These are phyloP conservation scores for Pterophyllum scalare DNA, from an alignment of 2,113 vertebrate species.

Conservation along the genomic window DNA sequence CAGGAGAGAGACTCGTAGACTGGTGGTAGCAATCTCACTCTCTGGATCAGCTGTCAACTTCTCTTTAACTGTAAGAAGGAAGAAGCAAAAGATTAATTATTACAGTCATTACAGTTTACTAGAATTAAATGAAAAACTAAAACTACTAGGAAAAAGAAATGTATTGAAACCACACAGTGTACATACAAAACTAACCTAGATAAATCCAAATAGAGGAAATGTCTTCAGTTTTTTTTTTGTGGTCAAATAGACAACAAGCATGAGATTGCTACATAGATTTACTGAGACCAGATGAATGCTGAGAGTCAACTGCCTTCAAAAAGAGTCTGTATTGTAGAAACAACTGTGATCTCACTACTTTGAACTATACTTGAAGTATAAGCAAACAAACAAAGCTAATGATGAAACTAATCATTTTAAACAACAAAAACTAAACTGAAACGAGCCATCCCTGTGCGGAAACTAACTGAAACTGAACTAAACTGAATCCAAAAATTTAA, in stretches of 20 bases:
- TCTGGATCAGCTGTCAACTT: conserved; percentile 97
- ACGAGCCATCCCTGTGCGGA: background rate
- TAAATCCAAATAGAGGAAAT: background rate
- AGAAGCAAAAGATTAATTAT: conserved; percentile 31
- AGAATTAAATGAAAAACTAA: background rate
- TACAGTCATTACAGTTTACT: background rate
- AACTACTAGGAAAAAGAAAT: background rate
- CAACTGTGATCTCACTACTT: background rate
- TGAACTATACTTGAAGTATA: background rate
- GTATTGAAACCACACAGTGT: background rate
- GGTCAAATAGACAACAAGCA: background rate
- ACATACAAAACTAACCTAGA: background rate
- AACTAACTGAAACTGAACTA: no score
- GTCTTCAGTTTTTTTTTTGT: no score
- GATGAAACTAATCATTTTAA: background rate
- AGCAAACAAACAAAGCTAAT: background rate
- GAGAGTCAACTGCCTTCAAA: background rate
- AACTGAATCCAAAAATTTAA: background rate
- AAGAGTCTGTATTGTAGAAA: background rate
- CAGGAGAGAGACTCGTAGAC: conserved; percentile 94
- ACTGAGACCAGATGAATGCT: background rate
- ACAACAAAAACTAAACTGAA: background rate
- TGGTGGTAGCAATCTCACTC: conserved; percentile 98
- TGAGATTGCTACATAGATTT: background rate
- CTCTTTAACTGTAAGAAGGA: conserved; percentile 90